Conservation (phyloP, 2,113 vertebrate genomes). For the Hippopotamus amphibius region DNA sequence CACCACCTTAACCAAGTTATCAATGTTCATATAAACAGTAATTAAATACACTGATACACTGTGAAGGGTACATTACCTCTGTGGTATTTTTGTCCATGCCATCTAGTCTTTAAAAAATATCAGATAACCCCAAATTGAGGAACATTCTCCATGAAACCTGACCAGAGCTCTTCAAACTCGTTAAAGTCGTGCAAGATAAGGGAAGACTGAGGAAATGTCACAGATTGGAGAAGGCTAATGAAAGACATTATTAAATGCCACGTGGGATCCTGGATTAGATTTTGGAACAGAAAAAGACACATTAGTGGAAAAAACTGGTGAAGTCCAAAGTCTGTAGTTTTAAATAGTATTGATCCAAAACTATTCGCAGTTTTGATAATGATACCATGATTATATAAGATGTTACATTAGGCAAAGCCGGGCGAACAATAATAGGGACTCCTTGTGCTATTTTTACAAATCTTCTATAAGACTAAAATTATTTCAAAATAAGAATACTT, state of each 20-base stretch:
- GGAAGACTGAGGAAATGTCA: background rate
- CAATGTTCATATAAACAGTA: background rate
- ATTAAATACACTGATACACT: background rate
- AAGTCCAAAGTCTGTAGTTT: background rate
- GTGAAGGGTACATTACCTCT: background rate
- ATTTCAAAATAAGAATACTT: background rate
- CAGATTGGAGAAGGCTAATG: background rate
- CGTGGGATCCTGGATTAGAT: background rate
- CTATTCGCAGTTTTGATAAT: background rate
- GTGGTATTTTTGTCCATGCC: background rate
- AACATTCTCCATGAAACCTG: background rate
- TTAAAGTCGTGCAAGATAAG: background rate
- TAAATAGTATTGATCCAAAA: background rate
- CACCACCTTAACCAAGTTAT: background rate
- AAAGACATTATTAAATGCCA: background rate
- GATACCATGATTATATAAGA: background rate
- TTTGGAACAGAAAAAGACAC: background rate
- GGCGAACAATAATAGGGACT: background rate
- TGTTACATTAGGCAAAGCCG: background rate
- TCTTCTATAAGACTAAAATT: background rate
- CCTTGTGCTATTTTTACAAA: background rate
- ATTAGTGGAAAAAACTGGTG: background rate
- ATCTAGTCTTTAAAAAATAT: background rate
- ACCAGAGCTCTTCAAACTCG: background rate
- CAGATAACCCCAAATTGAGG: background rate